phyloP scores from a whole-genome alignment of 2,113 vertebrate species.

The Eulemur rufifrons region DNA sequence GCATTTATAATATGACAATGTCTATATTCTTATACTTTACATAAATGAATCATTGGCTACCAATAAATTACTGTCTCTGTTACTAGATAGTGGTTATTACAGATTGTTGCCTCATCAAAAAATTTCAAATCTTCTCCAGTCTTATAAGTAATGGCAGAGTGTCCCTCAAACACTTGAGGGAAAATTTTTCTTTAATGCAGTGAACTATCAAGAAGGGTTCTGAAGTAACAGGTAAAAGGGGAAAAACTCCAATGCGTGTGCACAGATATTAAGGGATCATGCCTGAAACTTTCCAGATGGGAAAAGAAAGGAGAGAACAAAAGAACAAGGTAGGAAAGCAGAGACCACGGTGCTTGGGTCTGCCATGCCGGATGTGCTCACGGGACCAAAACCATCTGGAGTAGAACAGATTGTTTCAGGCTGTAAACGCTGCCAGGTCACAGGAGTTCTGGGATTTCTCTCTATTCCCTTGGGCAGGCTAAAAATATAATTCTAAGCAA shows the following conservation, averaged over 20 bases:
- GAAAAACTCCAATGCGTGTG: not conserved
- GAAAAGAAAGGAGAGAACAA: not conserved
- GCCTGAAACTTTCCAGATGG: not conserved
- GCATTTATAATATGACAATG: not conserved
- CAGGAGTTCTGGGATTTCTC: slow-evolving; percentile 40
- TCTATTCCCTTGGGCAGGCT: not conserved
- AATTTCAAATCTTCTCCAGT: not conserved
- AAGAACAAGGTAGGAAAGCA: not conserved
- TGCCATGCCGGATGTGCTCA: not conserved
- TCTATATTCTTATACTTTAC: not conserved
- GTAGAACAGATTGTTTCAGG: slow-evolving; percentile 11
- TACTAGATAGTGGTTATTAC: not conserved
- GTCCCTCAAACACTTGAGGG: not conserved
- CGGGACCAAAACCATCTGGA: slow-evolving; percentile 36
- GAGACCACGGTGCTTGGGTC: not conserved
- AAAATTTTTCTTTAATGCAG: not conserved
- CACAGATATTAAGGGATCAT: not conserved
- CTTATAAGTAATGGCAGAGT: not conserved
- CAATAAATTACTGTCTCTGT: slow-evolving; percentile 2
- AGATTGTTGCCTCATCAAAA: not conserved
- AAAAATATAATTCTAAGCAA: slow-evolving; percentile 37
- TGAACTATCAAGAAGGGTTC: not conserved
- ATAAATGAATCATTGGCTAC: slow-evolving; percentile 8
- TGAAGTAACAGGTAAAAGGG: not conserved
- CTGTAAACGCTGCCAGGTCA: slow-evolving; percentile 20